Evolutionary conservation across 2,888 invertebrate genomes (phyloP), one percentile per base, ranked within the genome.

Genomic region (Microctonus brassicae): DNA sequence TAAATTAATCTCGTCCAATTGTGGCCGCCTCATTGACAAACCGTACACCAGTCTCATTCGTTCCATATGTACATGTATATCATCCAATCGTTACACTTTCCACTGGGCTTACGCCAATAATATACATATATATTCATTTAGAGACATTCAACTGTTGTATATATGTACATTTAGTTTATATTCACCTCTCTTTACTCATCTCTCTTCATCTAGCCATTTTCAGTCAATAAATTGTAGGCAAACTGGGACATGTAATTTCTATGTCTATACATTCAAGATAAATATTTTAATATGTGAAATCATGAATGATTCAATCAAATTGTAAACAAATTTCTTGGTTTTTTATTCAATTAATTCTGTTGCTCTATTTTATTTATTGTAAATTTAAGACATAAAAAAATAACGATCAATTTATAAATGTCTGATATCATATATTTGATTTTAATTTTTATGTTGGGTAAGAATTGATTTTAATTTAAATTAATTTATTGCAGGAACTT

Each of bases 401-500:
- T 42, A 42, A 13, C 10, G 3, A 26, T 52, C n/a, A 11, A 17
- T 63, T 36, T 36, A 11, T 26, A 6, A 2, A n/a, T 17, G 4
- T 20, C 6, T 1, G 4, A 52, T 36, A 2, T 24, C 13, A n/a
- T n/a, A n/a, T n/a, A n/a, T 7, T 52, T 60, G 11, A 11, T 26
- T 29, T 29, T 52, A 22, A 63, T 47, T 29, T n/a, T n/a, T n/a
- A n/a, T n/a, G n/a, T n/a, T n/a, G n/a, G n/a, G n/a, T n/a, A n/a
- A n/a, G n/a, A n/a, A n/a, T n/a, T n/a, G n/a, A 47, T 24, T 67
- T 55, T 10, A 26, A 58, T n/a, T 61, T 47, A n/a, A n/a, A n/a
- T 72, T 72, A 62, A 75, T 76, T 71, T 77, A 73, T 88, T 88
- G 13, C 89, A 94, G 94, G 93, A 94, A 81, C 84, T 92, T 71